Evolutionary conservation across 2,797 vertebrate species (phyloP), one percentile per base, ranked within the genome.

Genomic region (Leptodactylus fallax): DNA sequence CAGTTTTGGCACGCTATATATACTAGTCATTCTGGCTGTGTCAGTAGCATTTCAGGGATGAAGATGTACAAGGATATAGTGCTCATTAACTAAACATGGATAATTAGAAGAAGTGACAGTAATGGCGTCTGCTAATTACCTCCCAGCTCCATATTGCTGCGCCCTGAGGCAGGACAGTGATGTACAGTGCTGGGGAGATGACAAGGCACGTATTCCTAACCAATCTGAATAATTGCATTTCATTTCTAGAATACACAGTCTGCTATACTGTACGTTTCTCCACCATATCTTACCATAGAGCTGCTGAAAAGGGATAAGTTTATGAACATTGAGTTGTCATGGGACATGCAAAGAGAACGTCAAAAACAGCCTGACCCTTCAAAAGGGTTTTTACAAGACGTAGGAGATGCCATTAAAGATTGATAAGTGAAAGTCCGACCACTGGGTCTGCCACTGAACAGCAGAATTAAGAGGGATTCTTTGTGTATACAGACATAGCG

Each of bases 171-270:
- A 53, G 72, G 47, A 53, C 21, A 2, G 49, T 77, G 10, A 51
- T 77, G 21, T 53, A 51, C 47, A 12, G 72, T 21, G 17, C 49
- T 53, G 72, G 21, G 72, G 49, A 77, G 2, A 51, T 23, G 72
- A 14, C 49, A 53, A 7, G 21, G 9, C 49, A 16, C 3, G 21
- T 53, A 5, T 53, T 23, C 3, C 13, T n/a, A 23, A 14, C 47
- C 51, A 77, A 76, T 23, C 47, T 76, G 21, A 76, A 23, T 77
- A 51, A 77, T 77, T 77, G 72, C 72, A 19, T 21, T 72, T 45
- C 27, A 45, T 72, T 72, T n/a, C 72, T 77, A 23, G 72, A 77
- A 77, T 23, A 77, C 11, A 49, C 1, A 77, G 12, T 23, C 12
- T n/a, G 71, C 16, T 21, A 12, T 49, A 74, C 69, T 74, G 36